These are phyloP conservation scores for Aspidiotus rigidus DNA, from an alignment of 2,888 invertebrate genomes.

Conservation along the genomic window DNA sequence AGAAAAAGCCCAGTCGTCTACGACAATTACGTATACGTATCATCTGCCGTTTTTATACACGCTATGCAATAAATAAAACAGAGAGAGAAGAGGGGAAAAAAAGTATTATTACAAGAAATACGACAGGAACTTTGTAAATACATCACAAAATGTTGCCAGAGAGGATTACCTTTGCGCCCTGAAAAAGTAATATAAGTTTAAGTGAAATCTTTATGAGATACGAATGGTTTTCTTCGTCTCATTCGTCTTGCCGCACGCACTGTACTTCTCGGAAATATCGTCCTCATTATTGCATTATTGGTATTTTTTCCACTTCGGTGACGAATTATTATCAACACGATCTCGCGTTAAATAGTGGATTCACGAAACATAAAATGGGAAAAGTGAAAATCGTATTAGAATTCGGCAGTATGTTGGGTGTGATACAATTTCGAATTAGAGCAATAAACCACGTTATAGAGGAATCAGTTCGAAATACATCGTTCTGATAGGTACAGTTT, in stretches of 20 bases:
- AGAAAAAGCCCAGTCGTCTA: not conserved
- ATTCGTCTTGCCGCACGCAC: not conserved
- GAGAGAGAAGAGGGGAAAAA: not conserved
- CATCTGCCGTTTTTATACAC: not conserved
- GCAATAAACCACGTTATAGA: too few species aligned
- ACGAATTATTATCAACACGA: too few species aligned
- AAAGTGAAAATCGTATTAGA: too few species aligned
- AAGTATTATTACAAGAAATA: constrained; percentile 25
- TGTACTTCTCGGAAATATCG: not conserved
- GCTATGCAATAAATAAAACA: not conserved
- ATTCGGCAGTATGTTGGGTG: too few species aligned
- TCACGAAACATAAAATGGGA: too few species aligned
- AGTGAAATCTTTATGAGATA: constrained; percentile 32
- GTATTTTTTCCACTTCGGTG: too few species aligned
- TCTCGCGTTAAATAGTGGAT: too few species aligned
- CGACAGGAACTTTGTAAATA: constrained; percentile 31
- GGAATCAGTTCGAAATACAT: too few species aligned
- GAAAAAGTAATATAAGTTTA: constrained; percentile 31
- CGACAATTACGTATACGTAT: not conserved
- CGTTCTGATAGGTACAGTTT: too few species aligned
- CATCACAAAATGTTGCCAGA: constrained; percentile 30
- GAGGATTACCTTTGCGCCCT: constrained; percentile 31
- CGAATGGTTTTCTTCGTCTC: constrained; percentile 1
- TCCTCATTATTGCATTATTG: too few species aligned
- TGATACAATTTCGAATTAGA: too few species aligned